Conservation (phyloP, 92 coral and sea anemone genomes). For the Parazoanthus darwini region DNA sequence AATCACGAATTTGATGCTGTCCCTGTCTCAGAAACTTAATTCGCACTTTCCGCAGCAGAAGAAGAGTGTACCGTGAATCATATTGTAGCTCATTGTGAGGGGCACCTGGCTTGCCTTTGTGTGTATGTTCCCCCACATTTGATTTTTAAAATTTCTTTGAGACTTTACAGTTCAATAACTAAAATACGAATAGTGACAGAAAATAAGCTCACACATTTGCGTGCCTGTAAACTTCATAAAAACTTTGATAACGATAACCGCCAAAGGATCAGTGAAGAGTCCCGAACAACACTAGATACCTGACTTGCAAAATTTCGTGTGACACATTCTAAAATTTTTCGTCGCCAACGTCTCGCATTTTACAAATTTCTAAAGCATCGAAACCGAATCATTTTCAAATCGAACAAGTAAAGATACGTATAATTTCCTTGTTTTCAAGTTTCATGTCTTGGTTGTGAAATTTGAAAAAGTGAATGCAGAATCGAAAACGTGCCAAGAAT, state of each 20-base stretch:
- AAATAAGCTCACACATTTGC: neutral
- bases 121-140: constrained; percentile 43
- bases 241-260: neutral
- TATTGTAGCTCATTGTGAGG: constrained; percentile 56
- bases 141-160: constrained; percentile 24
- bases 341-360: neutral
- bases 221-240: neutral
- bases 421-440: neutral
- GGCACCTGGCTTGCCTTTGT: constrained; percentile 86
- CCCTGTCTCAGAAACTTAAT: neutral
- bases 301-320: constrained; percentile 22
- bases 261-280: constrained; percentile 26
- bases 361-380: neutral
- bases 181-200: neutral
- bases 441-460: neutral
- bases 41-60: constrained; percentile 47
- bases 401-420: neutral
- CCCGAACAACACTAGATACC: constrained; percentile 33
- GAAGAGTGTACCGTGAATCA: constrained; percentile 47
- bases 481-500: constrained; percentile 35
- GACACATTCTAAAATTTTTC: constrained; percentile 4
- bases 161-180: neutral
- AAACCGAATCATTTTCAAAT: neutral
- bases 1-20: neutral
- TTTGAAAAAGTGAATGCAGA: constrained; percentile 25